phyloP scores from a whole-genome alignment of 2,113 vertebrate genomes.

The Cyanocitta stelleri region DNA sequence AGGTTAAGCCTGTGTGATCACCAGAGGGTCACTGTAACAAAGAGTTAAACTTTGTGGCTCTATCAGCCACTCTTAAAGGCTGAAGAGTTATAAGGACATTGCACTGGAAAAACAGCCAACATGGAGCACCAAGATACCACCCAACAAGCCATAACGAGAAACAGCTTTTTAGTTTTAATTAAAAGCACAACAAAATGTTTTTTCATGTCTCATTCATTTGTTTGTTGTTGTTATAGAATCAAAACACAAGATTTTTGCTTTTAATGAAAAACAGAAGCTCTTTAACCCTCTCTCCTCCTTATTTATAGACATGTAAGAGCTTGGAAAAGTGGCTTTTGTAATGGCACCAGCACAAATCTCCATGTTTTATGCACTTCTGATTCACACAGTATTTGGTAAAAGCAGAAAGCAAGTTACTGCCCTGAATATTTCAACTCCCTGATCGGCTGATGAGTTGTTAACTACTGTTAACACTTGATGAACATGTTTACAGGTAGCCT shows the following conservation, averaged over 20 bases:
- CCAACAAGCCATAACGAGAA: conserved; percentile 71
- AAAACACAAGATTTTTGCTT: conserved; percentile 73
- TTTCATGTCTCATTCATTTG: conserved; percentile 76
- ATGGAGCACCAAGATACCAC: conserved; percentile 62
- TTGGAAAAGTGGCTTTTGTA: conserved; percentile 58
- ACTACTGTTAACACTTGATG: conserved; percentile 2
- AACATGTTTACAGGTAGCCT: conserved; percentile 4
- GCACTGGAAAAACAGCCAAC: background rate
- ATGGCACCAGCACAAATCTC: conserved; percentile 40
- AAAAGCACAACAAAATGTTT: conserved; percentile 72
- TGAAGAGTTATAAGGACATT: background rate
- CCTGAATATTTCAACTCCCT: background rate
- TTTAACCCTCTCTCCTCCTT: conserved; percentile 58
- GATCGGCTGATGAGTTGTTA: background rate
- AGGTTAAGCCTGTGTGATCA: background rate
- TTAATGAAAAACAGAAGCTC: conserved; percentile 76
- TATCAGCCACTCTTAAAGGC: background rate
- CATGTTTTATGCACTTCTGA: conserved; percentile 18
- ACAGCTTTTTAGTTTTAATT: conserved; percentile 72
- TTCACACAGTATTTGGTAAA: conserved; percentile 44
- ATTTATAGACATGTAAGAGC: conserved; percentile 50
- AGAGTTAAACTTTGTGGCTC: background rate
- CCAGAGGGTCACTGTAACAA: background rate
- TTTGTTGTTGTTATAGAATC: conserved; percentile 79
- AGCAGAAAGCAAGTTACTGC: conserved; percentile 13